Percentiles rank a stretch among this genome's conserved stretches.
Conservation (phyloP, 2,797 vertebrate genomes). For the Bovichtus diacanthus region DNA sequence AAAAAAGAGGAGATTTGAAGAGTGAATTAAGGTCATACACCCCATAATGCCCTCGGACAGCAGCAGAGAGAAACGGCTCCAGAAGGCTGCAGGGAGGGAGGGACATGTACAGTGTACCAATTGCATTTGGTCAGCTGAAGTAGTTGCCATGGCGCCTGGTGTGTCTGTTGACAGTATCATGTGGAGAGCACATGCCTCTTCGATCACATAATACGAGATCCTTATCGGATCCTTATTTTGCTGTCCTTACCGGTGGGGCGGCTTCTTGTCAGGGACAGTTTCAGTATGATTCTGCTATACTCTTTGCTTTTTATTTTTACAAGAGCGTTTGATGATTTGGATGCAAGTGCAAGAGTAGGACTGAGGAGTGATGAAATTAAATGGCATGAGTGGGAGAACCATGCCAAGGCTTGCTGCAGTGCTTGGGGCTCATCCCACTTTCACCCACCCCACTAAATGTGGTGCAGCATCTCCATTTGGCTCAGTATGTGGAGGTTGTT, state of each 20-base stretch:
- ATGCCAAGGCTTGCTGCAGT: conserved; percentile 71
- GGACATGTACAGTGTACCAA: conserved; percentile 31
- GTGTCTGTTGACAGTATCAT: conserved; percentile 38
- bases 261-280: neutral
- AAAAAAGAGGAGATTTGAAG: conserved; percentile 57
- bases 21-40: conserved; percentile 67
- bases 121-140: conserved; percentile 39
- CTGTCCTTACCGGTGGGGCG: neutral
- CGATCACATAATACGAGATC: conserved; percentile 9
- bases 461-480: conserved; percentile 57
- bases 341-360: conserved; percentile 29
- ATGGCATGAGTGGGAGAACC: conserved; percentile 49
- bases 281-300: neutral
- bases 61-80: conserved; percentile 33
- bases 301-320: conserved; percentile 5
- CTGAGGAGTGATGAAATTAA: conserved; percentile 62
- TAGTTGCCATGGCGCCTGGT: conserved; percentile 44
- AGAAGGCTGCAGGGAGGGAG: conserved; percentile 15
- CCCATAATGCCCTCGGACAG: conserved; percentile 54
- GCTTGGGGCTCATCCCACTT: conserved; percentile 59
- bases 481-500: conserved; percentile 45
- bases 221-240: too few species aligned
- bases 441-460: conserved; percentile 52
- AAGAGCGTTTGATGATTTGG: conserved; percentile 41
- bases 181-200: conserved; percentile 17